Base-by-base conservation (phyloP, 2,113 vertebrate species). In the Saccopteryx leptura region DNA sequence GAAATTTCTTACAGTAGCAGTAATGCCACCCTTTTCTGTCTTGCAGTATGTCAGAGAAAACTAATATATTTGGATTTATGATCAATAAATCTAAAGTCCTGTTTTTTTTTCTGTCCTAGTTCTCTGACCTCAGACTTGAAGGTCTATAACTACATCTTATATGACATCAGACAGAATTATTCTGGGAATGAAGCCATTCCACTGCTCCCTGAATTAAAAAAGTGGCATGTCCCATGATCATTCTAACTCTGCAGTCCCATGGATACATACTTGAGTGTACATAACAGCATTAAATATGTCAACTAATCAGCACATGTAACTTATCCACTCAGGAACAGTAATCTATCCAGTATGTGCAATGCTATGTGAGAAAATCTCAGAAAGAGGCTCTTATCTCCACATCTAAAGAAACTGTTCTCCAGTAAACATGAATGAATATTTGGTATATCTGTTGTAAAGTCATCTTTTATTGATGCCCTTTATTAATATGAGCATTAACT, bases 81-180 rank as follows among this genome's bases (percentile, higher is more conserved):
- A 54, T 24, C 60, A 82, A 78, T 85, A 82, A 94, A 68, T 82
- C 83, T 65, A 50, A 91, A 75, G 19, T 56, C 31, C 60, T 74
- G 7, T 75, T 91, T 48, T 83, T 83, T 82, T 80, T 92, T 96
- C 69, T 92, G 52, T 52, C 28, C 75, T 39, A 74, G 46, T 85
- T 74, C 46, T 48, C 48, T 94, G 68, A 86, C 50, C 63, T 69
- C 46, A 39, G 9, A 11, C 52, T 74, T 86, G 24, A 82, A 94
- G 24, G 31, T 52, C 72, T 86, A 1, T 24, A 75, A 33, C 14
- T 63, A 9, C 63, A 21, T 75, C 48, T 93, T 52, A 63, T 5
- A 54, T 84, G 75, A 90, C 46, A 58, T 78, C 23, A 56, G 28
- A 84, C 39, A 91, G 60, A 75, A 81, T 52, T 63, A 26, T 78